A percentile compares a stretch with the other conserved stretches of the same genome.
Evolutionary conservation across 2,797 vertebrate species (phyloP).

Genomic region (Astyanax mexicanus): DNA sequence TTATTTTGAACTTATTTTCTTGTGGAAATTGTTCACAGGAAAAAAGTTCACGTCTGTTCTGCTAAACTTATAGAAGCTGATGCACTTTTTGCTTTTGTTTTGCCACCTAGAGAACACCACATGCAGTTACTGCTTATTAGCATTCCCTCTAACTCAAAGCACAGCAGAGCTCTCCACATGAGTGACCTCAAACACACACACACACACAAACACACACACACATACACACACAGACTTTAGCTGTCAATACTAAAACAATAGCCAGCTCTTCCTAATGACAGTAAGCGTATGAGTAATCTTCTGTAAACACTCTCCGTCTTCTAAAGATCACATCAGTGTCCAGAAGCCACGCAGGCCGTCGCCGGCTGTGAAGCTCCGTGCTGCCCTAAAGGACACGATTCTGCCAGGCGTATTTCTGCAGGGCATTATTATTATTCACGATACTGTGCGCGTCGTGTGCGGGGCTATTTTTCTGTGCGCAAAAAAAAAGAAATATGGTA

Average conservation of each 20-base stretch:
- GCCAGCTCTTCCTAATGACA: neutral
- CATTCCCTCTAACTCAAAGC: slow-evolving; percentile 34
- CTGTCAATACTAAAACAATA: slow-evolving; percentile 12
- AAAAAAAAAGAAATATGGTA: slow-evolving; percentile 31
- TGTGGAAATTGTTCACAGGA: too few relatives aligned
- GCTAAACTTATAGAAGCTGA: neutral
- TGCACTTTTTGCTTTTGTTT: slow-evolving; percentile 18
- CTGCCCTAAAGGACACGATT: slow-evolving; percentile 7
- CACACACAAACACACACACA: slow-evolving; percentile 18
- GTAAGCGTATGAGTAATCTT: slow-evolving; percentile 2
- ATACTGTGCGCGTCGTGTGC: neutral
- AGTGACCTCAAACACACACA: slow-evolving; percentile 47
- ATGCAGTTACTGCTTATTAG: slow-evolving; percentile 46
- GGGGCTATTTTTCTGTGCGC: slow-evolving; percentile 16
- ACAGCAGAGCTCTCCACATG: slow-evolving; percentile 46
- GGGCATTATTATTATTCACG: slow-evolving; percentile 45
- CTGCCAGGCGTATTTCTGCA: slow-evolving; percentile 16
- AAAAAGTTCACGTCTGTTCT: neutral
- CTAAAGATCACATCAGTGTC: neutral
- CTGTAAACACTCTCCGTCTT: slow-evolving; percentile 10
- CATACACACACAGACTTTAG: neutral
- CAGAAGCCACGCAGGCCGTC: slow-evolving; percentile 10
- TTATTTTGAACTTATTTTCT: neutral
- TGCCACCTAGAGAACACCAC: slow-evolving; percentile 29
- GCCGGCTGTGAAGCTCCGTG: neutral